These are phyloP conservation scores for Acrocephalus arundinaceus DNA, from an alignment of 2,113 vertebrate genomes.

Conservation along the genomic window DNA sequence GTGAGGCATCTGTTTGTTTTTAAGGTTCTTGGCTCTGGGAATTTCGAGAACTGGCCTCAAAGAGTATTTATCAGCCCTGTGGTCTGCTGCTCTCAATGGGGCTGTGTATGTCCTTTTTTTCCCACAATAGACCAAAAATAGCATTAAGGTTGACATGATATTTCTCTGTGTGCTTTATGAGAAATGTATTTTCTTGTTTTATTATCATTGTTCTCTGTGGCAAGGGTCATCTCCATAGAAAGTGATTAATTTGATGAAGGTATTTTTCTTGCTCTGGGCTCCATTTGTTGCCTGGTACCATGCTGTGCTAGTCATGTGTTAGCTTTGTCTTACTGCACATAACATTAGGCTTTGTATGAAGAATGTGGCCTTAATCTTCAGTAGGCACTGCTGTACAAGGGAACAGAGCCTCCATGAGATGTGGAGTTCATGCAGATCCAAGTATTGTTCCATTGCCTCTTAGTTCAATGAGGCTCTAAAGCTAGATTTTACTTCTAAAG, in stretches of 20 bases:
- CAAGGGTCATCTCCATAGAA: neutral
- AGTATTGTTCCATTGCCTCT: neutral
- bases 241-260: neutral
- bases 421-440: neutral
- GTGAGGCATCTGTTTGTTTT: neutral
- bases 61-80: neutral
- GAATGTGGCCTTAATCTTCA: slow-evolving; percentile 22
- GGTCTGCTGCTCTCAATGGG: neutral
- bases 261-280: neutral
- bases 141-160: neutral
- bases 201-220: neutral
- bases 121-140: neutral
- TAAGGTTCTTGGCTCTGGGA: neutral
- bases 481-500: neutral
- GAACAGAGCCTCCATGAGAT: neutral
- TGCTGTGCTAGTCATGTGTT: slow-evolving; percentile 27
- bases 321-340: slow-evolving; percentile 11
- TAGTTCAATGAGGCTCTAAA: neutral
- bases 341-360: slow-evolving; percentile 31
- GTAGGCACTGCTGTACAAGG: neutral
- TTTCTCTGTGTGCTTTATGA: neutral
- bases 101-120: neutral
- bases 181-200: slow-evolving; percentile 5
- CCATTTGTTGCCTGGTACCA: neutral
- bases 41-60: neutral